Evolutionary conservation across 2,888 invertebrate genomes (phyloP), one percentile per base, ranked within the genome.

Genomic region (Sisyra terminalis): DNA sequence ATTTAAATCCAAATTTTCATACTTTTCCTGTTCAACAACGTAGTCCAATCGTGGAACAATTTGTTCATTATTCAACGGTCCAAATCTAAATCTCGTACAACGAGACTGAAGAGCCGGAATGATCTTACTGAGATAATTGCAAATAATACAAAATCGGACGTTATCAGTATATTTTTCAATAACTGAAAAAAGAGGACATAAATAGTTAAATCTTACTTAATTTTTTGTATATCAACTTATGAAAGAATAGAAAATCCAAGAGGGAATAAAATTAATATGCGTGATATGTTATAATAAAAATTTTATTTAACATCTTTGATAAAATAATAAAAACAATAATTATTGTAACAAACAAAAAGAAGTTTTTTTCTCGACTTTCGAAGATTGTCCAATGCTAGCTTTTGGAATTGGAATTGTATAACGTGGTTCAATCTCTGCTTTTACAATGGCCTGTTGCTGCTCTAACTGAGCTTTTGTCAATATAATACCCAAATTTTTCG

Each of bases 131-230:
- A 98, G 66, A 64, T 98, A 98, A 65, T 98, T 98, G 65, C 97
- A 96, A 55, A 99, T 98, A 46, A 98, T 83, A 61, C 98, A 99
- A 63, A 99, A 99, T 7, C 98, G 71, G 3, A 94, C 90, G 63
- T 97, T 98, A 50, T 96, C 94, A 9, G 98, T 97, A 60, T 92
- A 99, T 62, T 98, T 98, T 63, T 99, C 98, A 57, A 98, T 96
- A 52, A 98, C 92, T 90, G 69, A 51, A 70, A 65, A 45, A 52
- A 54, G 52, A 52, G 46, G 69, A 51, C 70, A 65, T 45, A 52
- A 54, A n/a, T n/a, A n/a, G n/a, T n/a, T n/a, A n/a, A n/a, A n/a
- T n/a, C n/a, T n/a, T n/a, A n/a, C n/a, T n/a, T n/a, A n/a, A n/a
- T n/a, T n/a, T n/a, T n/a, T n/a, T n/a, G n/a, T n/a, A n/a, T n/a